These are phyloP conservation scores for Eustalomyia histrio DNA, from an alignment of 2,888 invertebrate genomes.

Conservation along the genomic window DNA sequence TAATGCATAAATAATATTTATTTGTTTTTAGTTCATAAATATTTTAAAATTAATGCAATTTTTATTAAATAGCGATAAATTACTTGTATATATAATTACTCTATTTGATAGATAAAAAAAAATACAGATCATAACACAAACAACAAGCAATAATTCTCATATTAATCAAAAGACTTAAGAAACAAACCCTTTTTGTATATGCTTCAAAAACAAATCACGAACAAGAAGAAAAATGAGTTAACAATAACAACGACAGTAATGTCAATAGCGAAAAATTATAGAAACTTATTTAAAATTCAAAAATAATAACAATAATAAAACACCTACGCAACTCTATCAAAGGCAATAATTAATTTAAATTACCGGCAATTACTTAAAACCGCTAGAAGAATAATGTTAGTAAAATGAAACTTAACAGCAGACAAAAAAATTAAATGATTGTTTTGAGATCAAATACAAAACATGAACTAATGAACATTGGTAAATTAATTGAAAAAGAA, in stretches of 20 bases:
- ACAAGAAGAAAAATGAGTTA: slow-evolving; percentile 10
- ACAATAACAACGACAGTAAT: slow-evolving; percentile 4
- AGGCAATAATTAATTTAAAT: slow-evolving; percentile 60
- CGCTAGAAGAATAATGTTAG: neutral
- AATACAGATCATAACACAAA: neutral
- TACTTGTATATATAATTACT: slow-evolving; percentile 46
- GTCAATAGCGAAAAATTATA: neutral
- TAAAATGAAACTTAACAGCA: neutral
- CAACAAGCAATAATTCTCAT: slow-evolving; percentile 35
- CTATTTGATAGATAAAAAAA: slow-evolving; percentile 22
- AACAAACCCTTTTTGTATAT: slow-evolving; percentile 3
- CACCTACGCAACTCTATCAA: slow-evolving; percentile 52
- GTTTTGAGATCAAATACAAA: slow-evolving; percentile 32
- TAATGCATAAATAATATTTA: neutral
- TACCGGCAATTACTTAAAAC: slow-evolving; percentile 50
- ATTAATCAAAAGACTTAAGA: slow-evolving; percentile 46
- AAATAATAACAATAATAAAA: slow-evolving; percentile 50
- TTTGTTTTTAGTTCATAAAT: neutral
- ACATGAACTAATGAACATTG: slow-evolving; percentile 40
- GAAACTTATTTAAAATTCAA: slow-evolving; percentile 23
- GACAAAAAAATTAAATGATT: slow-evolving; percentile 6
- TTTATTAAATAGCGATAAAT: slow-evolving; percentile 28
- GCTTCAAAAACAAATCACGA: neutral
- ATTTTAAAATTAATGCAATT: neutral
- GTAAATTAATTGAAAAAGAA: slow-evolving; percentile 38